Base-by-base conservation (phyloP, 1,140 invertebrate genomes). In the Drosophila albomicans region DNA sequence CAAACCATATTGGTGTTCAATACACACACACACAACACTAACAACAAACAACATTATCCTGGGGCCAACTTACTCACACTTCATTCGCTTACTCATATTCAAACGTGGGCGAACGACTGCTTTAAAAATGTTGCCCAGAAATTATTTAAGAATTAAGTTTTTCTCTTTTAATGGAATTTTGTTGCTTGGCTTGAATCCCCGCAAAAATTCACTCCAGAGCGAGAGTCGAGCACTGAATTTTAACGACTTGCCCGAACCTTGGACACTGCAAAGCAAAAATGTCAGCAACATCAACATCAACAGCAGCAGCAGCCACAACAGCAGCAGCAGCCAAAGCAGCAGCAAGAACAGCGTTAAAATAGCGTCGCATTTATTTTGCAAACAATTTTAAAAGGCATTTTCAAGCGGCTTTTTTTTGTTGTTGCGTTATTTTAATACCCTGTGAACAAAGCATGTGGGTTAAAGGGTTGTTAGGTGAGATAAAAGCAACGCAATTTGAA, bases 321-420 rank as follows among this genome's bases (percentile, higher is more conserved):
- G 13, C 11, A 38, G 46, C 6, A 28, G 38, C 48, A 32, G n/a
- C 16, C 16, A 20, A 11, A 41, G 16, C 25, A 20, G 10, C 48
- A 46, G n/a, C 6, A 32, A 46, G 6, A 30, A 45, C 7, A 54
- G 48, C 41, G 13, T 56, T 30, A 65, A 70, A 71, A 63, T 51
- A 54, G 49, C 32, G 38, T 11, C 15, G 72, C 46, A 59, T 81
- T 71, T 51, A 64, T 63, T 75, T 78, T 25, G 51, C 70, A 51
- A 67, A 79, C 54, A 66, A 73, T 72, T 79, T 71, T 75, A 10
- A 54, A 59, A 72, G 58, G 48, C 20, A 54, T 54, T 62, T 62
- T 65, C 16, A 1, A 3, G 1, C 7, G 3, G 1, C 38, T 35
- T 75, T 70, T 70, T 70, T 73, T 32, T 30, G 7, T 4, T 74